phyloP scores from a whole-genome alignment of 2,888 invertebrate genomes.

The Clepsis dumicolana region DNA sequence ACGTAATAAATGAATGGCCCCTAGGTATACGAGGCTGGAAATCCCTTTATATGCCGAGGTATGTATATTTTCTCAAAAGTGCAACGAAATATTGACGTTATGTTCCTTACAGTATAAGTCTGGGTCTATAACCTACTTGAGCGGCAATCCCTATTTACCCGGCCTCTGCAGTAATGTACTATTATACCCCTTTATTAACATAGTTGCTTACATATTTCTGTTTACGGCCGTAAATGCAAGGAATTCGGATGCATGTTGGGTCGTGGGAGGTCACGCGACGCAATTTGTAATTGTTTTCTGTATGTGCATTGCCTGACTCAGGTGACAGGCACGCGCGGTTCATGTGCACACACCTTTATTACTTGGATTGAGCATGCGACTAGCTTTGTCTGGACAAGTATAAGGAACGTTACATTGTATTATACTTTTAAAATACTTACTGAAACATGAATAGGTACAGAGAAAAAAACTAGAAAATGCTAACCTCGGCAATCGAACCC shows the following conservation, averaged over 20 bases:
- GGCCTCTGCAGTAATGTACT: slow-evolving; percentile 22
- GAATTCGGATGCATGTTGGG: slow-evolving; percentile 31
- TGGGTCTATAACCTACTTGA: no score
- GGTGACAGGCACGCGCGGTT: slow-evolving; percentile 22
- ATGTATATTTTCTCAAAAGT: no score
- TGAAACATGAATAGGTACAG: no score
- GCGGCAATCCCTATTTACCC: no score
- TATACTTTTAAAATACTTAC: no score
- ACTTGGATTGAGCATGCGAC: not conserved
- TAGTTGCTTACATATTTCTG: slow-evolving; percentile 40
- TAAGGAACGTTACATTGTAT: not conserved
- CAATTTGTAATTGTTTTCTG: slow-evolving; percentile 43
- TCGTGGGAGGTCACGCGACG: slow-evolving; percentile 32
- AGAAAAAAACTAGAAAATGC: no score
- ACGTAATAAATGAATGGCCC: no score
- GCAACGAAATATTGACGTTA: no score
- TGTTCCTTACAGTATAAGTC: no score
- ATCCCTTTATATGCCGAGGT: no score
- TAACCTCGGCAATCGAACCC: no score
- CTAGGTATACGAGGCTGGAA: no score
- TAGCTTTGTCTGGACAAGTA: not conserved
- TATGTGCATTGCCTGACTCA: slow-evolving; percentile 33
- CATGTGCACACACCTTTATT: slow-evolving; percentile 11
- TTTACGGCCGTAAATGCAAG: slow-evolving; percentile 24
- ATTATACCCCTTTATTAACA: slow-evolving; percentile 34